These are phyloP conservation scores for Boloria euphrosyne DNA, from an alignment of 2,888 invertebrate genomes.

Conservation along the genomic window DNA sequence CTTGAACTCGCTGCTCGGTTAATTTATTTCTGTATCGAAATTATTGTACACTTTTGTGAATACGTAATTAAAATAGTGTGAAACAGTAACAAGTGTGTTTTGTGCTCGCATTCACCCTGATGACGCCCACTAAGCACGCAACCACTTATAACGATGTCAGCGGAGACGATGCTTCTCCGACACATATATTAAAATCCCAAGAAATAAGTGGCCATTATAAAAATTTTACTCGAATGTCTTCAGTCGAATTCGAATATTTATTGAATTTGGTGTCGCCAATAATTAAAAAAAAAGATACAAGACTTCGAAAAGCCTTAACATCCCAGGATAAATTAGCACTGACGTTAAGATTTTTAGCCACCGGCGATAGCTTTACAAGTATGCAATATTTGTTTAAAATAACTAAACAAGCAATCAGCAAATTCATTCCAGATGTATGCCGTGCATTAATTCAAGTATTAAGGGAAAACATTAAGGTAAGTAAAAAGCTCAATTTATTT, in stretches of 20 bases:
- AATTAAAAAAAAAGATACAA: slow-evolving; percentile 39
- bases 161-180: too few species aligned
- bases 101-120: too few species aligned
- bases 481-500: slow-evolving; percentile 42
- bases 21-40: too few species aligned
- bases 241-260: slow-evolving; percentile 41
- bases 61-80: too few species aligned
- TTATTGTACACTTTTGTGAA: too few species aligned
- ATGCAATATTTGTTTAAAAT: slow-evolving; percentile 45
- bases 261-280: slow-evolving; percentile 40
- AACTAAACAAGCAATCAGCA: slow-evolving; percentile 43
- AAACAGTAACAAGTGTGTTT: too few species aligned
- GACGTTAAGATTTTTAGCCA: slow-evolving; percentile 45
- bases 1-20: too few species aligned
- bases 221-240: too few species aligned
- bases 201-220: too few species aligned
- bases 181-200: too few species aligned
- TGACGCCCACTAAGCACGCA: too few species aligned
- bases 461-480: slow-evolving; percentile 42
- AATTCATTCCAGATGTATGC: slow-evolving; percentile 45
- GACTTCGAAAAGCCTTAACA: slow-evolving; percentile 40
- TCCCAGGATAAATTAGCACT: slow-evolving; percentile 41
- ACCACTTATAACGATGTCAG: too few species aligned
- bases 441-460: slow-evolving; percentile 43
- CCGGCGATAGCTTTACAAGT: slow-evolving; percentile 45